Conservation (phyloP, 2,113 vertebrate species). For the Erpornis zantholeuca region DNA sequence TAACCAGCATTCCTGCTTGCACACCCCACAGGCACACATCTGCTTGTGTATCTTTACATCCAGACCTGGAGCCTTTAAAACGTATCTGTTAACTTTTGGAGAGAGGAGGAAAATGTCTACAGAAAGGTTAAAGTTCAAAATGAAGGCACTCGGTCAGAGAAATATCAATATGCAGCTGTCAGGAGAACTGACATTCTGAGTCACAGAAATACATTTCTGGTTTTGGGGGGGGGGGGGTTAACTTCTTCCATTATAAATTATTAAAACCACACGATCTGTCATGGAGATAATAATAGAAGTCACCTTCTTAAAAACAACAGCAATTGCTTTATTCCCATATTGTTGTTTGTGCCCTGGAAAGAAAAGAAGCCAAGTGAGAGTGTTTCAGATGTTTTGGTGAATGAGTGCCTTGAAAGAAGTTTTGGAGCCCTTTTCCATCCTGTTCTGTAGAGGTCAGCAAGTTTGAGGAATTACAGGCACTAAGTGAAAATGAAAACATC, state of each 20-base stretch:
- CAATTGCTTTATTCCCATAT: neutral
- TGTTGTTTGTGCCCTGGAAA: neutral
- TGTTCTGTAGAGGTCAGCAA: slow-evolving; percentile 69
- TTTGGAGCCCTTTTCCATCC: slow-evolving; percentile 47
- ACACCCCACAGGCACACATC: neutral
- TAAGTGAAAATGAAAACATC: slow-evolving; percentile 71
- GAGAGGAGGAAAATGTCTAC: neutral
- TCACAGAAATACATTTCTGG: neutral
- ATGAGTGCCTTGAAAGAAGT: slow-evolving; percentile 49
- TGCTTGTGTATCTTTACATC: neutral
- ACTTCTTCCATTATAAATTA: neutral
- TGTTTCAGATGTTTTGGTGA: neutral
- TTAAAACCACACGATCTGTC: neutral
- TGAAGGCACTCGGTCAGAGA: neutral
- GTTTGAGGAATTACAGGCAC: slow-evolving; percentile 70
- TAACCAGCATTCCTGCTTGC: neutral
- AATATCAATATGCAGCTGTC: slow-evolving; percentile 38
- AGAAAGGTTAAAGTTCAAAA: neutral
- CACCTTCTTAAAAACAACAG: neutral
- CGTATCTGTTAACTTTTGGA: neutral
- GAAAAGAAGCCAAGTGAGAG: neutral
- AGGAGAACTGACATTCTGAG: neutral
- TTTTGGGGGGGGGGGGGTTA: neutral
- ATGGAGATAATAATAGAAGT: neutral
- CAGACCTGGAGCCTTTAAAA: neutral